Conservation (phyloP, 2,888 invertebrate species). For the Laspeyria flexula region DNA sequence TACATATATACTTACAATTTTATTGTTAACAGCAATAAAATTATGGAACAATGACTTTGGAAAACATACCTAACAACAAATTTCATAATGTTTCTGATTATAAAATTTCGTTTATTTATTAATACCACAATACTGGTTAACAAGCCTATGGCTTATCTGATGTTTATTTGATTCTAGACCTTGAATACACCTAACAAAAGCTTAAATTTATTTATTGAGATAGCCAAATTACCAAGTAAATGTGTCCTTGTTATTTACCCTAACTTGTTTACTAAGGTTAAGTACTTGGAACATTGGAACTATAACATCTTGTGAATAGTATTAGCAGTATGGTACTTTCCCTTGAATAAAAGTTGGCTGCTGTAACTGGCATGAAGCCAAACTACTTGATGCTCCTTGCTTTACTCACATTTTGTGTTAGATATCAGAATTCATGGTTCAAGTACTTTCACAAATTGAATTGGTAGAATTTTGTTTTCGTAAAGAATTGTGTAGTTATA, state of each 20-base stretch:
- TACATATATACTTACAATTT: no score
- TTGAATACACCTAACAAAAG: neutral
- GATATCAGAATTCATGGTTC: conserved; percentile 7
- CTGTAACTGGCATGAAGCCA: conserved; percentile 27
- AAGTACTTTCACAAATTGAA: conserved; percentile 10
- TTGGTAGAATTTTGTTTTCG: conserved; percentile 3
- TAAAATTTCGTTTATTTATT: no score
- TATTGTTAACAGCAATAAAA: no score
- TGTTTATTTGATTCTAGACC: no score
- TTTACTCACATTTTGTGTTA: conserved; percentile 11
- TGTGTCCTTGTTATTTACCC: neutral
- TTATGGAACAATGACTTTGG: no score
- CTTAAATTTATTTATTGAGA: neutral
- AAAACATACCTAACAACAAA: no score
- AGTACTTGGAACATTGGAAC: neutral
- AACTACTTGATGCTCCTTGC: conserved; percentile 12
- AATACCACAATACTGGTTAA: no score
- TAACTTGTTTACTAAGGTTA: neutral
- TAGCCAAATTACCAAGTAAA: neutral
- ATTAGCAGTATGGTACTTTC: neutral
- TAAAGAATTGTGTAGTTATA: neutral
- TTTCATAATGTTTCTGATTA: no score
- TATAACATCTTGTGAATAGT: neutral
- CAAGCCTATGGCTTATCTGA: no score
- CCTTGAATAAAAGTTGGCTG: conserved; percentile 11